These are phyloP conservation scores for Hypolimnas misippus DNA, from an alignment of 2,888 invertebrate species.

Conservation along the genomic window DNA sequence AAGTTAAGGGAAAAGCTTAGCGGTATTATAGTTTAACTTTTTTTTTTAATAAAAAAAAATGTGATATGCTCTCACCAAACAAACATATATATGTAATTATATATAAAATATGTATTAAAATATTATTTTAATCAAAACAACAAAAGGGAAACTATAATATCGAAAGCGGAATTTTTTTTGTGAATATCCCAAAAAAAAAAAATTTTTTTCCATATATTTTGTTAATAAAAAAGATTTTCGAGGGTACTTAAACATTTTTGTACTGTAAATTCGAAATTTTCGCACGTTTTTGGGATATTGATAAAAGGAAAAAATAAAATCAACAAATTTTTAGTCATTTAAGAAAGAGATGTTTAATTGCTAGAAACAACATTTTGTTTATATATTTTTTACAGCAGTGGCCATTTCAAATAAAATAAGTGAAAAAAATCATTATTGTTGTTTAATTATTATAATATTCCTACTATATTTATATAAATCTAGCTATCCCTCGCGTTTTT, in stretches of 20 bases:
- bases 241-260: slow-evolving; percentile 12
- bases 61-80: slow-evolving; percentile 18
- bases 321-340: slow-evolving; percentile 37
- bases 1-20: slow-evolving; percentile 13
- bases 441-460: slow-evolving; percentile 45
- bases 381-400: slow-evolving; percentile 63
- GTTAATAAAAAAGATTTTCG: not conserved
- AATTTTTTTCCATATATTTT: slow-evolving; percentile 3
- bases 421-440: slow-evolving; percentile 41
- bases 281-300: slow-evolving; percentile 34
- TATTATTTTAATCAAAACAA: slow-evolving; percentile 3
- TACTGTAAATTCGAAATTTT: slow-evolving; percentile 1
- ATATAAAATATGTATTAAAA: not conserved
- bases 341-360: slow-evolving; percentile 50
- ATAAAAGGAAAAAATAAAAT: slow-evolving; percentile 19
- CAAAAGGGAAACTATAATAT: slow-evolving; percentile 30
- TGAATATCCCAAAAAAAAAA: slow-evolving; percentile 28
- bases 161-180: slow-evolving; percentile 18
- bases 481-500: not conserved
- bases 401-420: slow-evolving; percentile 63
- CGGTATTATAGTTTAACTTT: not conserved
- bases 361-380: slow-evolving; percentile 56
- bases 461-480: not conserved
- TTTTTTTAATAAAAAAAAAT: not conserved
- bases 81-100: not conserved